These are phyloP conservation scores for Peucedramus taeniatus DNA, from an alignment of 2,113 vertebrate species.

Conservation along the genomic window DNA sequence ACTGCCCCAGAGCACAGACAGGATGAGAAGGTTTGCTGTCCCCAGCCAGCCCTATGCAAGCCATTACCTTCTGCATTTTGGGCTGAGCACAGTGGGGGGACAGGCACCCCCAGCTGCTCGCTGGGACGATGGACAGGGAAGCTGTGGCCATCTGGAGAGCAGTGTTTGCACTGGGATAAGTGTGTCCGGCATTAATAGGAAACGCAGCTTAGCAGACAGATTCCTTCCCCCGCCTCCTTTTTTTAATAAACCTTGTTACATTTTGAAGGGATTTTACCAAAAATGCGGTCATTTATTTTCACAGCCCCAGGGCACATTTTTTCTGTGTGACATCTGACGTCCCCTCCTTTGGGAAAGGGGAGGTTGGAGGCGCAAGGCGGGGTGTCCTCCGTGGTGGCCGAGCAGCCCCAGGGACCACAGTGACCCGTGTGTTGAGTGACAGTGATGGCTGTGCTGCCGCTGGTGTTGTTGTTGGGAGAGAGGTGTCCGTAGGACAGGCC, in stretches of 20 bases:
- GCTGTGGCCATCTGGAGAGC: background rate
- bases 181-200: slow-evolving; percentile 35
- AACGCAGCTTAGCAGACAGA: slow-evolving; percentile 19
- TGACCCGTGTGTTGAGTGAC: background rate
- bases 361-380: background rate
- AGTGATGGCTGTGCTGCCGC: background rate
- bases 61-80: background rate
- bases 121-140: background rate
- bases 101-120: background rate
- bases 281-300: slow-evolving; percentile 59
- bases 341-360: background rate
- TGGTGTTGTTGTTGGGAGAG: background rate
- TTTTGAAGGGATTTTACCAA: slow-evolving; percentile 66
- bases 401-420: background rate
- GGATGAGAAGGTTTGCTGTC: background rate
- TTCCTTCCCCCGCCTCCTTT: background rate
- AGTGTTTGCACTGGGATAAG: slow-evolving; percentile 17
- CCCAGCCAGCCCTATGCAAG: background rate
- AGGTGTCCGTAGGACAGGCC: background rate
- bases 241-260: slow-evolving; percentile 54
- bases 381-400: background rate
- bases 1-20: background rate
- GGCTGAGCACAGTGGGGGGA: background rate
- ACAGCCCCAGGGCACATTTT: slow-evolving; percentile 36
- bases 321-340: slow-evolving; percentile 7